Conservation (phyloP, 2,888 invertebrate genomes). For the Luperina testacea region DNA sequence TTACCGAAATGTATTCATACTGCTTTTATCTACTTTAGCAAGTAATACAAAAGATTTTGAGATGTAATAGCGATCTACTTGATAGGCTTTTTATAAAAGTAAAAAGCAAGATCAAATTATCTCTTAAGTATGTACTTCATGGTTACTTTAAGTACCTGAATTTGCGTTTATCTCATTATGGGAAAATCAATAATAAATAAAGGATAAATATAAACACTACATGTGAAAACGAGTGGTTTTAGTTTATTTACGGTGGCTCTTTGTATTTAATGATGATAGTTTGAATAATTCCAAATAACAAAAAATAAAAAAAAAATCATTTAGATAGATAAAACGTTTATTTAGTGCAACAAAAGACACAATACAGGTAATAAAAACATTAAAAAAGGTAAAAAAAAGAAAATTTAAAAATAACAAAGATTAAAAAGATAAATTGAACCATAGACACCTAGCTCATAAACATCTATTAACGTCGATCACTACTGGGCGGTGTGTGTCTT, state of each 20-base stretch:
- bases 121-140: not conserved
- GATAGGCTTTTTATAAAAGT: not conserved
- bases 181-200: slow-evolving; percentile 22
- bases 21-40: not conserved
- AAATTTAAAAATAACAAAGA: too few relatives aligned
- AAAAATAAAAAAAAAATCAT: too few relatives aligned
- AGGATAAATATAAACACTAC: slow-evolving; percentile 10
- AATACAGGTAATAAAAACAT: too few relatives aligned
- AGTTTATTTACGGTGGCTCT: slow-evolving; percentile 5
- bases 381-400: too few relatives aligned
- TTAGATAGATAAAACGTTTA: too few relatives aligned
- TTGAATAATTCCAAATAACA: too few relatives aligned
- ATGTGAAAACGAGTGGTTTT: not conserved
- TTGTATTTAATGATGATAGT: not conserved
- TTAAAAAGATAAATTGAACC: too few relatives aligned
- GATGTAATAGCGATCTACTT: not conserved
- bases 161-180: not conserved
- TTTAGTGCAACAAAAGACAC: too few relatives aligned
- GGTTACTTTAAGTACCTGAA: not conserved
- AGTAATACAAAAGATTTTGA: not conserved
- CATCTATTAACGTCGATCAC: too few relatives aligned
- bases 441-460: too few relatives aligned
- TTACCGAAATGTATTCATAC: not conserved
- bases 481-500: too few relatives aligned
- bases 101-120: not conserved